Conservation (phyloP, 2,888 invertebrate genomes). For the Diadegma fenestrale region DNA sequence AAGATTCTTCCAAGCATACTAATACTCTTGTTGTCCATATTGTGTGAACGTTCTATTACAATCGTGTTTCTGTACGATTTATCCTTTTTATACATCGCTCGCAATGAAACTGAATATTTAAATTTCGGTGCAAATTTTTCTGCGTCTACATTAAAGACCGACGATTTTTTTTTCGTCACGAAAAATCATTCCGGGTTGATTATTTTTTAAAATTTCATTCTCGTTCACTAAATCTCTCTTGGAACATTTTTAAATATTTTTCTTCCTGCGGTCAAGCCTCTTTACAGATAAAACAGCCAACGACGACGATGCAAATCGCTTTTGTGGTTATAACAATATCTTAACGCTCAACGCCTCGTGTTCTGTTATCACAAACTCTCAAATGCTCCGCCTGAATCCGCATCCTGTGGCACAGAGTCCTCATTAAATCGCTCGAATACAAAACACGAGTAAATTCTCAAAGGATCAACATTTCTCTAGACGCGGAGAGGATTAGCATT, state of each 20-base stretch:
- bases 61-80: background rate
- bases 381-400: constrained; percentile 47
- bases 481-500: no score
- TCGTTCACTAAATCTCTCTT: constrained; percentile 35
- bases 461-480: background rate
- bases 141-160: no score
- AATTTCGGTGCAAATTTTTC: background rate
- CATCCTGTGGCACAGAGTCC: constrained; percentile 61
- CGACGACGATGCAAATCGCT: constrained; percentile 70
- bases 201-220: constrained; percentile 38
- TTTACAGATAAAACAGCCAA: constrained; percentile 59
- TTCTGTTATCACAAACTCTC: constrained; percentile 64
- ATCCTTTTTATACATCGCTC: background rate
- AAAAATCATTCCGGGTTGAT: no score
- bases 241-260: constrained; percentile 9
- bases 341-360: constrained; percentile 58
- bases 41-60: constrained; percentile 3
- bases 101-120: background rate
- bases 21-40: constrained; percentile 17
- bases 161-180: no score
- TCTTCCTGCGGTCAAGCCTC: constrained; percentile 50
- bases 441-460: background rate
- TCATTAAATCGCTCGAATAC: constrained; percentile 20
- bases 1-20: constrained; percentile 67
- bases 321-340: constrained; percentile 64